Percentiles rank a stretch among this genome's conserved stretches.
phyloP scores from a whole-genome alignment of 2,113 vertebrate genomes.

The Odocoileus virginianus region DNA sequence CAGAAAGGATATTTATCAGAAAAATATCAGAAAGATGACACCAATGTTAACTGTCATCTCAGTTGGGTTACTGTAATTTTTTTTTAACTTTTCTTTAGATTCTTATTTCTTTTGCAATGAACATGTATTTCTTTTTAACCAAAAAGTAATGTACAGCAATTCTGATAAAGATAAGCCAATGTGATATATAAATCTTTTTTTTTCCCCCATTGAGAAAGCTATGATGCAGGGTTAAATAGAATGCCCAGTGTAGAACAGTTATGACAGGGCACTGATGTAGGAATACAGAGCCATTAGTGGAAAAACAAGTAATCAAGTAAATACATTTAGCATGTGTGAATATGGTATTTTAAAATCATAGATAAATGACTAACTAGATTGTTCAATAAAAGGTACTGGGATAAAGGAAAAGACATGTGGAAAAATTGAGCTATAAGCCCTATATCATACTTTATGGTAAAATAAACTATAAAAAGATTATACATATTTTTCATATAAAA shows the following conservation, averaged over 20 bases:
- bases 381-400: background rate
- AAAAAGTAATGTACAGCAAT: background rate
- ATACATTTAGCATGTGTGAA: background rate
- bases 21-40: background rate
- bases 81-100: background rate
- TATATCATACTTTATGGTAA: background rate
- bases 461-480: background rate
- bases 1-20: background rate
- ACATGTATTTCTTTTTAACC: background rate
- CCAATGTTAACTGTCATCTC: background rate
- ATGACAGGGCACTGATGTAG: background rate
- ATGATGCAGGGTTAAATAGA: background rate
- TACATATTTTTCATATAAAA: background rate
- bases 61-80: background rate
- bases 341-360: conserved; percentile 13
- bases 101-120: background rate
- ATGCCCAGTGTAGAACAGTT: background rate
- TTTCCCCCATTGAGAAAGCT: background rate
- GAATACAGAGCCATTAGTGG: background rate
- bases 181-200: background rate
- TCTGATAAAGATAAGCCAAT: background rate
- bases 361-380: background rate
- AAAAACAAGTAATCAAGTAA: conserved; percentile 18
- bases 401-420: background rate
- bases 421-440: background rate